A percentile compares a stretch with the other conserved stretches of the same genome.
phyloP scores from a whole-genome alignment of 2,113 vertebrate species.

The Sterrhoptilus dennistouni region DNA sequence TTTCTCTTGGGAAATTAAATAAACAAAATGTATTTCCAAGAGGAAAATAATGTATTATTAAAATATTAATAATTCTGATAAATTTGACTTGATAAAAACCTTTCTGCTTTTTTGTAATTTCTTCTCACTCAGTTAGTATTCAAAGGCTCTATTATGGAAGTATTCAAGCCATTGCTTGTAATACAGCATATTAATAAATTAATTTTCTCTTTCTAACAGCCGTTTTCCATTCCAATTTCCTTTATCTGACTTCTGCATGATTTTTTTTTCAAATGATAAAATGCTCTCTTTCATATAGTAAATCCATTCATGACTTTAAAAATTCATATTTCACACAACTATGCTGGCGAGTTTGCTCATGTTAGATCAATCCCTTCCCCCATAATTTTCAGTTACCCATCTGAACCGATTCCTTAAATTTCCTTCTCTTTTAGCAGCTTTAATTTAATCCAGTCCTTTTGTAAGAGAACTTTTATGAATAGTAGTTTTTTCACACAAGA shows the following conservation, averaged over 20 bases:
- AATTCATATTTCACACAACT: slow-evolving; percentile 34
- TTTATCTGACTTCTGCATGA: slow-evolving; percentile 32
- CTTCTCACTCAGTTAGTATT: slow-evolving; percentile 24
- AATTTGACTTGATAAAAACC: slow-evolving; percentile 1
- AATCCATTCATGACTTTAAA: slow-evolving; percentile 42
- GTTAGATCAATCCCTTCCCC: not conserved
- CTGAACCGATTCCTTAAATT: not conserved
- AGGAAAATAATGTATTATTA: not conserved
- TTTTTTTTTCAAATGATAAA: slow-evolving; percentile 63
- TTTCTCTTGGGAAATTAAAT: not conserved
- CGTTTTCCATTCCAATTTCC: slow-evolving; percentile 33
- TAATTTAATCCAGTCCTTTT: slow-evolving; percentile 7
- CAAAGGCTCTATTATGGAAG: slow-evolving; percentile 5
- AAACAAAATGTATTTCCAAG: not conserved
- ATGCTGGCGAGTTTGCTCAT: not conserved
- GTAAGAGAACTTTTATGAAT: not conserved
- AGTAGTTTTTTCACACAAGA: not conserved
- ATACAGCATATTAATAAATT: slow-evolving; percentile 44
- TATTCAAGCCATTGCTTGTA: slow-evolving; percentile 3
- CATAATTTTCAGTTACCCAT: not conserved
- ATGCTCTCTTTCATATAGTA: slow-evolving; percentile 25
- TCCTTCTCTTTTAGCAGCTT: not conserved
- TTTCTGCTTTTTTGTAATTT: not conserved
- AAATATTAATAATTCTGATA: slow-evolving; percentile 23
- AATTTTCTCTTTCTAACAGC: slow-evolving; percentile 48